These are phyloP conservation scores for Spizaetus ornatus DNA, from an alignment of 2,113 vertebrate species.

Conservation along the genomic window DNA sequence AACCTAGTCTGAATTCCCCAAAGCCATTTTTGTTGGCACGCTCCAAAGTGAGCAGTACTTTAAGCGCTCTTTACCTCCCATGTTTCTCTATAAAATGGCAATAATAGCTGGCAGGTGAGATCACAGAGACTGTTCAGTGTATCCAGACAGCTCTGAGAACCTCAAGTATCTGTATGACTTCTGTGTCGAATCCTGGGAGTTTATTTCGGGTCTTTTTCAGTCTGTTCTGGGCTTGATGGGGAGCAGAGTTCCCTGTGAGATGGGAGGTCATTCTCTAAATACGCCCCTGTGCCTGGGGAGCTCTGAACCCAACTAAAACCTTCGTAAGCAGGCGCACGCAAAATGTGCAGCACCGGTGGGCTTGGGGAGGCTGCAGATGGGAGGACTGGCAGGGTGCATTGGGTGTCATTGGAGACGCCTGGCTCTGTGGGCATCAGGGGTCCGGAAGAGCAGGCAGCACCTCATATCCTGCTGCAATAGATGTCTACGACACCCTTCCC, in stretches of 20 bases:
- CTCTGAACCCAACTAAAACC: background rate
- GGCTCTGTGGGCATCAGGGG: background rate
- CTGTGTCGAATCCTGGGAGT: background rate
- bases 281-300: background rate
- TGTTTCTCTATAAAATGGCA: background rate
- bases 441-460: fast-evolving
- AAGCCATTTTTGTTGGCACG: background rate
- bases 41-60: background rate
- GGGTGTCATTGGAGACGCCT: fast-evolving
- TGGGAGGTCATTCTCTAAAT: background rate
- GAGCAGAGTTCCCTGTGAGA: background rate
- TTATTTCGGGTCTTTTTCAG: background rate
- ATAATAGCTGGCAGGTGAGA: background rate
- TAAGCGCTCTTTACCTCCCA: background rate
- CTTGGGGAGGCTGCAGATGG: background rate
- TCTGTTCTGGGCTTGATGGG: background rate
- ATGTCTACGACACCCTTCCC: background rate
- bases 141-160: background rate
- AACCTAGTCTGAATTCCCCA: background rate
- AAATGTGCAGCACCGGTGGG: fast-evolving
- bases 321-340: fast-evolving
- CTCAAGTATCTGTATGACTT: background rate
- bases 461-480: fast-evolving
- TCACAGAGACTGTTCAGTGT: background rate
- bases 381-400: background rate